Conservation (phyloP, 1,140 invertebrate species). For the Drosophila saltans region DNA sequence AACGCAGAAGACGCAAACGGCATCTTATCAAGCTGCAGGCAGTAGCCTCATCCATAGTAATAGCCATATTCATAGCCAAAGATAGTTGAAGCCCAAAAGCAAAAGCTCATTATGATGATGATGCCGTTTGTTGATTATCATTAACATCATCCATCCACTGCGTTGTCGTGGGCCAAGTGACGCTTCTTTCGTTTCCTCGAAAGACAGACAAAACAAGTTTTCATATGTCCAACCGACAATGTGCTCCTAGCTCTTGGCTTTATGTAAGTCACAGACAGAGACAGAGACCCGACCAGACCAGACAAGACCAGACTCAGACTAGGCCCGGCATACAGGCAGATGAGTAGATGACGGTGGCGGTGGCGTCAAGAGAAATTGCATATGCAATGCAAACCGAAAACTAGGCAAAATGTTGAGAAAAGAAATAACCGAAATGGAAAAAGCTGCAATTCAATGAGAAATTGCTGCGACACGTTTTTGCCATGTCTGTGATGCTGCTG, state of each 20-base stretch:
- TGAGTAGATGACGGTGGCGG: slow-evolving; percentile 43
- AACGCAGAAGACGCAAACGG: slow-evolving; percentile 59
- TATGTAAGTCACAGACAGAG: slow-evolving; percentile 75
- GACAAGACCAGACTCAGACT: slow-evolving; percentile 14
- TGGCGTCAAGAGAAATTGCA: slow-evolving; percentile 57
- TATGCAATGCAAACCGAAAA: slow-evolving; percentile 58
- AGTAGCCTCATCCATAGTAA: slow-evolving; percentile 37
- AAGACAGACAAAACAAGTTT: slow-evolving; percentile 61
- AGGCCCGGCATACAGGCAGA: slow-evolving; percentile 65
- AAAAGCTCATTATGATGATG: slow-evolving; percentile 29
- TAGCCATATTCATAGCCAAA: slow-evolving; percentile 25
- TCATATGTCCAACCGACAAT: slow-evolving; percentile 50
- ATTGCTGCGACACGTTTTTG: slow-evolving; percentile 75
- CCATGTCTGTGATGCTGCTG: slow-evolving; percentile 41
- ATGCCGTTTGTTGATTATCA: slow-evolving; percentile 27
- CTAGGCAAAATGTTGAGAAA: slow-evolving; percentile 45
- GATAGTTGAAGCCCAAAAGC: slow-evolving; percentile 1
- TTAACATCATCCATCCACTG: slow-evolving; percentile 14
- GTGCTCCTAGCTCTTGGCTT: slow-evolving; percentile 73
- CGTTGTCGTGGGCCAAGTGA: slow-evolving; percentile 41
- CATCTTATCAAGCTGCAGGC: slow-evolving; percentile 21
- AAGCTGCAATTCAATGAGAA: slow-evolving; percentile 70
- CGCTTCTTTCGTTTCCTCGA: slow-evolving; percentile 71
- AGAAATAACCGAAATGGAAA: slow-evolving; percentile 56
- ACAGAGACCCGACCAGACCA: slow-evolving; percentile 36